phyloP scores from a whole-genome alignment of 1,140 invertebrate genomes.

The Aphidius ervi region DNA sequence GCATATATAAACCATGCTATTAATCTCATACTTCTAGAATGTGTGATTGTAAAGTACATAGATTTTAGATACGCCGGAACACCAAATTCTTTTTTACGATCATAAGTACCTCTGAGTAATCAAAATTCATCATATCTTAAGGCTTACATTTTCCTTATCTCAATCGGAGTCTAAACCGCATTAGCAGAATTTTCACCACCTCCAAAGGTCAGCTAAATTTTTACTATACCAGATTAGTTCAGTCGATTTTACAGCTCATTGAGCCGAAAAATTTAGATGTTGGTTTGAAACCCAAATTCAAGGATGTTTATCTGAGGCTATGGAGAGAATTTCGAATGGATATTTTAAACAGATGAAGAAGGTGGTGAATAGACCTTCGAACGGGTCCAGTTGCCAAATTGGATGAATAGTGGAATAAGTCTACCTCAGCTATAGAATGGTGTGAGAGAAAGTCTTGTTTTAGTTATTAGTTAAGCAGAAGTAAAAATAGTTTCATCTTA shows the following conservation, averaged over 20 bases:
- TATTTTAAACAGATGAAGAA: conserved; percentile 2
- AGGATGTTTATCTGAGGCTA: conserved; percentile 24
- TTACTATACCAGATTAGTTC: background rate
- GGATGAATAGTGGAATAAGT: conserved; percentile 55
- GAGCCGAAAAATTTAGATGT: background rate
- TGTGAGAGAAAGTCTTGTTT: conserved; percentile 29
- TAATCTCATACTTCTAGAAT: too few relatives aligned
- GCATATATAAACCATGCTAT: too few relatives aligned
- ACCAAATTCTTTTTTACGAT: too few relatives aligned
- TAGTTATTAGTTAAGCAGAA: too few relatives aligned
- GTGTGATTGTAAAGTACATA: too few relatives aligned
- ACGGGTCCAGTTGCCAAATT: conserved; percentile 27
- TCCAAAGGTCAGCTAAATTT: background rate
- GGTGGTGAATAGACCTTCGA: background rate
- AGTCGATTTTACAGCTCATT: conserved; percentile 8
- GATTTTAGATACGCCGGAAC: too few relatives aligned
- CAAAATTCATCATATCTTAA: too few relatives aligned
- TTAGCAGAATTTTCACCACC: too few relatives aligned
- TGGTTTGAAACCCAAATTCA: background rate
- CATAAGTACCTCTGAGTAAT: too few relatives aligned
- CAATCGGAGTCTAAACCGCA: too few relatives aligned
- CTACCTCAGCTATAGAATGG: conserved; percentile 44
- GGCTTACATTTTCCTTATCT: too few relatives aligned
- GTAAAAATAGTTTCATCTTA: too few relatives aligned
- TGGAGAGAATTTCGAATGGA: conserved; percentile 3